Evolutionary conservation across 2,797 vertebrate genomes (phyloP).

Genomic region (Lepidocolaptes lacrymiger): DNA sequence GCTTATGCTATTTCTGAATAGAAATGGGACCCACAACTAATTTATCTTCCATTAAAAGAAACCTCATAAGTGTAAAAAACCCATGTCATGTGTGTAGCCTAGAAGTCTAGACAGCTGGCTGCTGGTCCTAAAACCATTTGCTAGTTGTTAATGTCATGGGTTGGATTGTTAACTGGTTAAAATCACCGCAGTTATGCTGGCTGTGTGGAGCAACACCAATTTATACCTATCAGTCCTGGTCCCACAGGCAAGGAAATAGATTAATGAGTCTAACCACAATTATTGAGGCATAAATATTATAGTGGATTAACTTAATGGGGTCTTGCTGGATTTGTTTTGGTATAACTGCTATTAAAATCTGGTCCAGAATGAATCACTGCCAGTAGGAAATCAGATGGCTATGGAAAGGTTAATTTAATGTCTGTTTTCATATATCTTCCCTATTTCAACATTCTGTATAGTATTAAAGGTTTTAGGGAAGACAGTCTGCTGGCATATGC

Average conservation of each 20-base stretch:
- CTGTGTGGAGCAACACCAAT: not conserved
- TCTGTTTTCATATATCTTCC: not conserved
- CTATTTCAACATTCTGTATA: not conserved
- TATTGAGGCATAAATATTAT: constrained; percentile 7
- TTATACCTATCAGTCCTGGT: constrained; percentile 11
- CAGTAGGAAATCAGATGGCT: not conserved
- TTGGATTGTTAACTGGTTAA: not conserved
- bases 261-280: not conserved
- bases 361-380: not conserved
- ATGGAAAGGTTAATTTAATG: constrained; percentile 1
- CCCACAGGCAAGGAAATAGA: not conserved
- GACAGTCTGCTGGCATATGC: not conserved
- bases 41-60: constrained; percentile 18
- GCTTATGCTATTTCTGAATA: not conserved
- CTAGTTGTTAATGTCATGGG: not conserved
- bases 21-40: not conserved
- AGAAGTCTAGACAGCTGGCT: constrained; percentile 38
- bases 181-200: not conserved
- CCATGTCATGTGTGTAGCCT: not conserved
- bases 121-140: not conserved
- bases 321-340: not conserved
- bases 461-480: not conserved
- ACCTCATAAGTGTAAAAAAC: not conserved
- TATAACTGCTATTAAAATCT: not conserved
- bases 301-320: not conserved